These are phyloP conservation scores for Lethrus apterus DNA, from an alignment of 1,140 invertebrate genomes.

Conservation along the genomic window DNA sequence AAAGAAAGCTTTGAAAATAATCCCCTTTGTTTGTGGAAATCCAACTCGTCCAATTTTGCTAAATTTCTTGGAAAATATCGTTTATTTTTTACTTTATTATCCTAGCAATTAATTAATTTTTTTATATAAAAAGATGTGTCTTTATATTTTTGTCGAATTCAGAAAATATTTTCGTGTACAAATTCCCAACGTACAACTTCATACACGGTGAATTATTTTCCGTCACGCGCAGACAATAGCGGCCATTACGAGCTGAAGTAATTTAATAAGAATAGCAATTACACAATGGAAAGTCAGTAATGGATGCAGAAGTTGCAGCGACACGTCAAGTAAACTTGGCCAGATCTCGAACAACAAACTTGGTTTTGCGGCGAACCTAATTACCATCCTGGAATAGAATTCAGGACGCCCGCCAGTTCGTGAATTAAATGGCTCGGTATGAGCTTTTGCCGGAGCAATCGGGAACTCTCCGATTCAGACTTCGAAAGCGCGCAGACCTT, in stretches of 20 bases:
- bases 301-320: slow-evolving; percentile 20
- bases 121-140: no score
- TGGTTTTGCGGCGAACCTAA: slow-evolving; percentile 22
- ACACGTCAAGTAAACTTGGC: slow-evolving; percentile 21
- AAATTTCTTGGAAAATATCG: no score
- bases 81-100: no score
- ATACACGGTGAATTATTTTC: slow-evolving; percentile 15
- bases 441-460: slow-evolving; percentile 13
- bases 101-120: no score
- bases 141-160: no score
- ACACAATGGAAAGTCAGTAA: slow-evolving; percentile 17
- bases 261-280: slow-evolving; percentile 22
- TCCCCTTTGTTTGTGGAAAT: no score
- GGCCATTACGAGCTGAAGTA: slow-evolving; percentile 15
- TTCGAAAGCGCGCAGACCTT: background rate
- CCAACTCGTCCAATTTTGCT: no score
- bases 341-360: slow-evolving; percentile 20
- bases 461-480: slow-evolving; percentile 15
- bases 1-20: no score
- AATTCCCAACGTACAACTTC: no score
- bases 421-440: slow-evolving; percentile 18
- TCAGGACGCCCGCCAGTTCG: slow-evolving; percentile 18
- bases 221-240: slow-evolving; percentile 19
- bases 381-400: slow-evolving; percentile 21
- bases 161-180: background rate